Evolutionary conservation across 2,113 vertebrate species (phyloP), one percentile per base, ranked within the genome.

Genomic region (Cavia porcellus): DNA sequence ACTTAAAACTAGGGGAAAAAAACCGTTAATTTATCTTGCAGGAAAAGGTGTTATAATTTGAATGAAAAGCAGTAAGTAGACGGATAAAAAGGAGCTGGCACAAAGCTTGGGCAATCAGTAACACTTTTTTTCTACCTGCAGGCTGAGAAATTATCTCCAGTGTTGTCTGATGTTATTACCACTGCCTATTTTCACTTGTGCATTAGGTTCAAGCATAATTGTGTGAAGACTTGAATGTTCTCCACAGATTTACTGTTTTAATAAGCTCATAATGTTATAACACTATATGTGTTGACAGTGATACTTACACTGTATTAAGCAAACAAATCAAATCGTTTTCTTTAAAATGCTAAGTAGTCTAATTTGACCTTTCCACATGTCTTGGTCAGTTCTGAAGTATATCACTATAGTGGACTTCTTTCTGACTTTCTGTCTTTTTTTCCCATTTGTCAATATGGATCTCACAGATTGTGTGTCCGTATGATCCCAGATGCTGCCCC

Each of bases 11-110:
- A 77, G 96, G 75, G 96, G 75, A 52, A 30, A 30, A 95, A 96
- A 30, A 4, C 57, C 95, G 88, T 90, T 97, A 98, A 98, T 97
- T 98, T 98, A 92, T 96, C 17, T 42, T 95, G 55, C 92, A 97
- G 92, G 95, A 94, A 97, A 98, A 98, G 89, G 89, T 97, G 92
- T 97, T 96, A 95, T 95, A 95, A 97, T 97, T 86, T 93, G 98
- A 98, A 86, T 97, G 85, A 98, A 98, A 98, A 97, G 96, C 98
- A 97, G 97, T 9, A 98, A 92, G 96, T 96, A 98, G 92, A 98
- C 96, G 86, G 83, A 97, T 87, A 97, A 96, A 98, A 89, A 96
- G 57, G 35, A 98, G 45, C 94, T 95, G 94, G 96, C 95, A 89
- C 97, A 97, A 92, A 95, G 92, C 86, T 98, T 85, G n/a, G 95